phyloP scores from a whole-genome alignment of 2,888 invertebrate genomes.

The Corythucha ciliata region DNA sequence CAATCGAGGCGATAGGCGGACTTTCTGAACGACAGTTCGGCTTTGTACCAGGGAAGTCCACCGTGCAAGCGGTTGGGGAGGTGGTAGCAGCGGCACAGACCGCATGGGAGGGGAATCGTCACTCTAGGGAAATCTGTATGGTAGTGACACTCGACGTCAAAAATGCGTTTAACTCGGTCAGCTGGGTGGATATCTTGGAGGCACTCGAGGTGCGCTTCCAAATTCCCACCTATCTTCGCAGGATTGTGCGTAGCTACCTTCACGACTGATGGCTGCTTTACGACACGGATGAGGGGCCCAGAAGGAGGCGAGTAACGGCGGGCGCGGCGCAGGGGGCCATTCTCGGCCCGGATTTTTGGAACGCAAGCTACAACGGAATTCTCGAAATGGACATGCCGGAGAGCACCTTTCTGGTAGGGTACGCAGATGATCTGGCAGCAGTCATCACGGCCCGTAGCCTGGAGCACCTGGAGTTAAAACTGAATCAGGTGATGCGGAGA shows the following conservation, averaged over 20 bases:
- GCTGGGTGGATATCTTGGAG: neutral
- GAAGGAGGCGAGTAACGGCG: constrained; percentile 19
- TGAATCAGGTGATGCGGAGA: constrained; percentile 19
- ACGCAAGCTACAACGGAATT: constrained; percentile 29
- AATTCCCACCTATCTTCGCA: neutral
- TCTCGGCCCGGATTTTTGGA: constrained; percentile 32
- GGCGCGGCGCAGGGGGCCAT: constrained; percentile 32
- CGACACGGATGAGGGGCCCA: constrained; percentile 1
- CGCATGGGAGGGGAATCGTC: too few species aligned
- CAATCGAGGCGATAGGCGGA: too few species aligned
- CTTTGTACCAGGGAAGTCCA: too few species aligned
- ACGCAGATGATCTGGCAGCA: constrained; percentile 14
- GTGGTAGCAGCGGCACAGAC: too few species aligned
- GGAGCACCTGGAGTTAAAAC: constrained; percentile 18
- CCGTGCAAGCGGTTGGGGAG: too few species aligned
- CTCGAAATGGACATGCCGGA: constrained; percentile 13
- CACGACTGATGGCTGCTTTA: constrained; percentile 1
- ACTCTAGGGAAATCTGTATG: neutral
- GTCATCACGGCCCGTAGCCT: neutral
- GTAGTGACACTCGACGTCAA: neutral
- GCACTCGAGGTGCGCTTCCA: neutral
- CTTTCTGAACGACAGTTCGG: too few species aligned
- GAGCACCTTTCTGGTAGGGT: constrained; percentile 11
- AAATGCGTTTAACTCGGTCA: neutral
- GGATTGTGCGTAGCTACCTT: constrained; percentile 2